Percentiles rank a stretch among this genome's conserved stretches.
These are phyloP conservation scores for Crioceris asparagi DNA, from an alignment of 2,888 invertebrate species.

Conservation along the genomic window DNA sequence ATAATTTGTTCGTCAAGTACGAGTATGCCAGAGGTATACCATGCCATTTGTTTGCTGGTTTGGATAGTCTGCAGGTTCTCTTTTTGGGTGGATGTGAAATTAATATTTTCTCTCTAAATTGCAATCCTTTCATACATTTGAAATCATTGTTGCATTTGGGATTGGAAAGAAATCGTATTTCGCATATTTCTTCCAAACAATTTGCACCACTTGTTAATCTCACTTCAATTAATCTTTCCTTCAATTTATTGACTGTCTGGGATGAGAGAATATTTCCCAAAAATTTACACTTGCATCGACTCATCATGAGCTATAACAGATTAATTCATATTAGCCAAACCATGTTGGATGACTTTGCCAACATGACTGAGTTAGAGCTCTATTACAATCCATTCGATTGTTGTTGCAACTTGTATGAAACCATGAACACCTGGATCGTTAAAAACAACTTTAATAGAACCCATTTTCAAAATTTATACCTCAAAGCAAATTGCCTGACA, in stretches of 20 bases:
- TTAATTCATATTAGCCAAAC: conserved; percentile 43
- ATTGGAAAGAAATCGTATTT: conserved; percentile 42
- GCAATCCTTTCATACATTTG: conserved; percentile 43
- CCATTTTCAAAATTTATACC: neutral
- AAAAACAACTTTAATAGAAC: neutral
- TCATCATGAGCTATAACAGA: conserved; percentile 45
- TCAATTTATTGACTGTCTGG: conserved; percentile 45
- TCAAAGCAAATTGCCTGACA: neutral
- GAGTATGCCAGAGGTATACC: conserved; percentile 12
- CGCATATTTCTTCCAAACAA: conserved; percentile 37
- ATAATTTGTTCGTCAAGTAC: conserved; percentile 40
- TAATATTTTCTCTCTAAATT: conserved; percentile 34
- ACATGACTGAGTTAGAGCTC: conserved; percentile 40
- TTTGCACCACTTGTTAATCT: conserved; percentile 40
- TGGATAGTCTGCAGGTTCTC: conserved; percentile 41
- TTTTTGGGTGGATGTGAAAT: conserved; percentile 44
- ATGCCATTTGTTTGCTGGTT: conserved; percentile 40
- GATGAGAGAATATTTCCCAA: conserved; percentile 41
- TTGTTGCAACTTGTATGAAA: conserved; percentile 34
- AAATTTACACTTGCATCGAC: conserved; percentile 36
- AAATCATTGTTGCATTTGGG: conserved; percentile 42
- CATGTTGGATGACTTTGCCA: conserved; percentile 48
- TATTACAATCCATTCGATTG: conserved; percentile 46
- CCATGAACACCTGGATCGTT: neutral
- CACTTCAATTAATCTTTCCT: conserved; percentile 41